Conservation (phyloP, 2,797 vertebrate genomes). For the Potorous gilbertii region DNA sequence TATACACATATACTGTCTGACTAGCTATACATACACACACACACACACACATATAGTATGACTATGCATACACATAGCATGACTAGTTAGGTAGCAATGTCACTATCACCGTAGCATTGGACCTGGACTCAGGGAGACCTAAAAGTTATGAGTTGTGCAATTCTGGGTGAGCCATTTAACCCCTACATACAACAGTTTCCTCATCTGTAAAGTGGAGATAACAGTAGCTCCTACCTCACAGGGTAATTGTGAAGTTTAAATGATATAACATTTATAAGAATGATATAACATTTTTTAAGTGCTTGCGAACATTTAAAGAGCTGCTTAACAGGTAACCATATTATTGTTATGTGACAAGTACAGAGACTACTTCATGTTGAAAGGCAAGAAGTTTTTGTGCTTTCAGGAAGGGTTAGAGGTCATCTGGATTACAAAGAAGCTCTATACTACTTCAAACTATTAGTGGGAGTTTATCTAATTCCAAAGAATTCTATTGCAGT, state of each 20-base stretch:
- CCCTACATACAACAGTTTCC: not conserved
- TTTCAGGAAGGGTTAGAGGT: not conserved
- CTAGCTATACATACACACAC: no score
- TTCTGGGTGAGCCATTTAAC: not conserved
- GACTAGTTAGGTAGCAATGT: no score
- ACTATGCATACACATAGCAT: no score
- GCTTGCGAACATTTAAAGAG: not conserved
- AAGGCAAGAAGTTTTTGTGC: not conserved
- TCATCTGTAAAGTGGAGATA: not conserved
- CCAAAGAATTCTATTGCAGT: slow-evolving; percentile 1
- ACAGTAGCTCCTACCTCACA: not conserved
- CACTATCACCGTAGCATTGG: not conserved
- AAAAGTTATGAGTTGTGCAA: not conserved
- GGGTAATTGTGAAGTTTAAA: not conserved
- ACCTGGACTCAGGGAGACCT: not conserved
- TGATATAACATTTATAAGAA: not conserved
- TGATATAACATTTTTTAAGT: not conserved
- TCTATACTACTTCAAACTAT: not conserved
- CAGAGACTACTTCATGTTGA: not conserved
- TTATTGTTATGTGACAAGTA: not conserved
- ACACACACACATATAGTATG: no score
- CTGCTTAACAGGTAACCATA: not conserved
- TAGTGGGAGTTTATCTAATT: not conserved
- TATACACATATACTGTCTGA: no score
- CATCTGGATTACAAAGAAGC: not conserved